Base-by-base conservation (phyloP, 1,140 invertebrate species). In the Pollicipes pollicipes region DNA sequence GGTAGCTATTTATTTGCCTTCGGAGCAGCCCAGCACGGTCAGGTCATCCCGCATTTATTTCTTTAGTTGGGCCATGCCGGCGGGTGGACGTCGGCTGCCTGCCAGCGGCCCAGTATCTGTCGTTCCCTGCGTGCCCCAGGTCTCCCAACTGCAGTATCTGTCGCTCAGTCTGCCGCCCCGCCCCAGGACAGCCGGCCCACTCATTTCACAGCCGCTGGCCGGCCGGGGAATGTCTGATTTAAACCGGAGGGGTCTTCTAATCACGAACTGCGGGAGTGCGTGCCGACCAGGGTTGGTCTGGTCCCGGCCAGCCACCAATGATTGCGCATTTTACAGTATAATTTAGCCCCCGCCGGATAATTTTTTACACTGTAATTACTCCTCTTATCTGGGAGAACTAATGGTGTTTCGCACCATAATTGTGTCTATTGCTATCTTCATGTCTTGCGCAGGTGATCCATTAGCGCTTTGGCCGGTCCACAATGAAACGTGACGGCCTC, bases 321-420 rank as follows among this genome's bases (percentile, higher is more conserved):
- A 58, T 58, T 58, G 45, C 45, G 17, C 45, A 58, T 58, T 58
- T 58, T 21, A 58, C 45, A 58, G 45, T 58, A 58, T 58, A 58
- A 58, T 58, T 58, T 58, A 58, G 45, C 45, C 45, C 45, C 45
- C 45, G 45, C 45, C 45, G 45, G 24, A 58, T 21, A 58, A 58
- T 58, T 58, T 58, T 58, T 58, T 58, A 58, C 45, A 21, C 45
- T 58, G 45, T 58, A 58, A 58, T 58, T 58, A 58, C 45, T 58
- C 45, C 45, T 35, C 45, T 58, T 58, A 58, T 58, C 45, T 58
- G 45, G 2, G 45, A 58, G 21, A 58, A 58, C 45, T 58, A 58
- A 58, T 58, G 45, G 45, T 58, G 45, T 58, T 58, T 58, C 45
- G 45, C 45, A 58, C 45, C 45, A 58, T 58, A 58, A 58, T 58